Conservation (phyloP, 2,797 vertebrate species). For the Arctocebus calabarensis region DNA sequence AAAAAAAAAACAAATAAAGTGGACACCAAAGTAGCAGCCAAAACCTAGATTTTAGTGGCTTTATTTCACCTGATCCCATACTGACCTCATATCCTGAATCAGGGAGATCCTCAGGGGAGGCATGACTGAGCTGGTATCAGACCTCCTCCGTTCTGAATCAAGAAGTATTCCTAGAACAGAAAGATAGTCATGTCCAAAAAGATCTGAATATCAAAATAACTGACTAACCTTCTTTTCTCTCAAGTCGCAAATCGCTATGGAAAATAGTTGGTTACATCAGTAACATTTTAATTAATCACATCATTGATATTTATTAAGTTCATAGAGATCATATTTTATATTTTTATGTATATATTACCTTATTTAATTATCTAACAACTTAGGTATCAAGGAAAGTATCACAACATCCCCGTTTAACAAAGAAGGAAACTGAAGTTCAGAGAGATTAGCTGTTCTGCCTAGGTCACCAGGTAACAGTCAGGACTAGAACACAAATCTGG, state of each 20-base stretch:
- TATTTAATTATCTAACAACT: constrained; percentile 56
- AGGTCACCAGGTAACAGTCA: background rate
- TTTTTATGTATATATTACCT: constrained; percentile 32
- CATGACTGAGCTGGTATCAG: constrained; percentile 94
- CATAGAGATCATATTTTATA: constrained; percentile 47
- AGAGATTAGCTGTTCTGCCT: constrained; percentile 10
- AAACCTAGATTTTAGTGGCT: background rate
- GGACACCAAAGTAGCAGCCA: constrained; percentile 28
- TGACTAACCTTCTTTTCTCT: background rate
- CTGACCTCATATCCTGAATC: constrained; percentile 98
- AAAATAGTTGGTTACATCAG: constrained; percentile 16
- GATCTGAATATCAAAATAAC: background rate
- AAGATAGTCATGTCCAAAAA: constrained; percentile 58
- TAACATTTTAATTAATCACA: constrained; percentile 21
- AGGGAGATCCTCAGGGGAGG: constrained; percentile 96
- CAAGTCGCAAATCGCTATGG: constrained; percentile 52
- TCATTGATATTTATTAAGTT: constrained; percentile 52
- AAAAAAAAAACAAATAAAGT: too few relatives aligned
- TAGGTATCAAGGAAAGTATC: background rate
- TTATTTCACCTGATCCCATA: constrained; percentile 61
- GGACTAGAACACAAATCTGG: constrained; percentile 1
- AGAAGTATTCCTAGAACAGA: constrained; percentile 93
- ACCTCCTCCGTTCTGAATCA: constrained; percentile 96
- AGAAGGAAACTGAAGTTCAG: constrained; percentile 5
- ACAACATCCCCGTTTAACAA: background rate